phyloP scores from a whole-genome alignment of 2,888 invertebrate species.

The Periphyllus acericola region DNA sequence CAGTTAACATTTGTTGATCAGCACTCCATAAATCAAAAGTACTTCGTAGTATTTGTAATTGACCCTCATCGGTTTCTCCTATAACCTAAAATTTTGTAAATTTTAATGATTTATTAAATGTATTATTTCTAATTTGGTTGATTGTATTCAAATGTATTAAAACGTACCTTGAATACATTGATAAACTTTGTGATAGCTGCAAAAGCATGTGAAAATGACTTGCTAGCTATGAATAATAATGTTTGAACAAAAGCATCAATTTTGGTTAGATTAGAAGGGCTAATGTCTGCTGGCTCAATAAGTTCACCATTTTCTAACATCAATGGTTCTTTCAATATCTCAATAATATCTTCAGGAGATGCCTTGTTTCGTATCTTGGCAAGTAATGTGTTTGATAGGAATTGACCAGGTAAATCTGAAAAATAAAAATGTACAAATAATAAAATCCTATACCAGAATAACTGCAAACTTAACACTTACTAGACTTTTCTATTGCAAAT shows the following conservation, averaged over 20 bases:
- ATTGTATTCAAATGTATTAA: neutral
- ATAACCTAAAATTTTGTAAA: conserved; percentile 74
- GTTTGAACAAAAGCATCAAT: conserved; percentile 98
- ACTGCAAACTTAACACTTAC: conserved; percentile 70
- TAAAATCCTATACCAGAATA: neutral
- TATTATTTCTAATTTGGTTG: neutral
- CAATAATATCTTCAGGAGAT: conserved; percentile 88
- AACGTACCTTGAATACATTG: conserved; percentile 84
- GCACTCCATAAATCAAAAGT: conserved; percentile 95
- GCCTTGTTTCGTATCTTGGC: conserved; percentile 89
- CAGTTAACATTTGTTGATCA: conserved; percentile 97
- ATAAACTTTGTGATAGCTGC: conserved; percentile 98
- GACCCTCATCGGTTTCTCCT: conserved; percentile 94
- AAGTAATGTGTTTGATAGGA: conserved; percentile 86
- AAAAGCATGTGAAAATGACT: conserved; percentile 98
- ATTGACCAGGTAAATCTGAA: conserved; percentile 77
- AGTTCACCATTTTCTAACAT: conserved; percentile 71
- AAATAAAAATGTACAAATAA: neutral
- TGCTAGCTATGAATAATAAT: conserved; percentile 90
- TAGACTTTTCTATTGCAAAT: conserved; percentile 88
- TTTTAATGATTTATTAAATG: neutral
- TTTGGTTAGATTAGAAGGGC: conserved; percentile 88
- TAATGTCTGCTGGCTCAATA: conserved; percentile 73
- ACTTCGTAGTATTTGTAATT: conserved; percentile 90
- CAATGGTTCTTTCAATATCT: conserved; percentile 85